Percentiles rank a stretch among this genome's conserved stretches.
Conservation (phyloP, 2,113 vertebrate species). For the Dasyurus viverrinus region DNA sequence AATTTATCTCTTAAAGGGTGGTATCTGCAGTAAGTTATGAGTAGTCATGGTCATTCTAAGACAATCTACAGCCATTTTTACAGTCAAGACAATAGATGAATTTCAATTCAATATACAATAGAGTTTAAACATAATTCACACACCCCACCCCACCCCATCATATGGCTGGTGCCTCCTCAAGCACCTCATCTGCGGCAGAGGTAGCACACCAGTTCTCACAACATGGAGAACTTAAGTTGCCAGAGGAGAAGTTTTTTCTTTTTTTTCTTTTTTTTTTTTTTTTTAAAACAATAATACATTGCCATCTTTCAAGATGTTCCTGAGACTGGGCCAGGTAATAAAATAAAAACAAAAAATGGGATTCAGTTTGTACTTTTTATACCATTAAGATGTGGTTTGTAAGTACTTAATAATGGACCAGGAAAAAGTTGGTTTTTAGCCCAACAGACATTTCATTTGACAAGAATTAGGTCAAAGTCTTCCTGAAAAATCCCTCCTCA, state of each 20-base stretch:
- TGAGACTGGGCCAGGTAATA: constrained; percentile 76
- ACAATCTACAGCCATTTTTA: constrained; percentile 76
- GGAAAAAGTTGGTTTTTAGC: constrained; percentile 52
- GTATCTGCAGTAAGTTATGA: constrained; percentile 63
- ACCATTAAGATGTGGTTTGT: constrained; percentile 52
- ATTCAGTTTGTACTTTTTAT: constrained; percentile 53
- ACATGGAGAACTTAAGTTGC: constrained; percentile 62
- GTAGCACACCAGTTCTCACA: constrained; percentile 63
- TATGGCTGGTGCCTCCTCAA: constrained; percentile 71
- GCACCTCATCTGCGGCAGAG: constrained; percentile 62
- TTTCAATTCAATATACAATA: constrained; percentile 74
- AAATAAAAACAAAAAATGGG: constrained; percentile 67
- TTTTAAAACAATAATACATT: constrained; percentile 40
- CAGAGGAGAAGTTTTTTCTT: constrained; percentile 51
- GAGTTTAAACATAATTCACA: constrained; percentile 70
- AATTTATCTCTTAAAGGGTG: constrained; percentile 61
- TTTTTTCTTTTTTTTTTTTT: background rate
- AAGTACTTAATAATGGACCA: constrained; percentile 67
- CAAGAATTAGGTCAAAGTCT: constrained; percentile 40
- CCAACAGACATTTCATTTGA: constrained; percentile 35
- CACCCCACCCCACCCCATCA: constrained; percentile 11
- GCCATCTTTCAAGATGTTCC: constrained; percentile 78
- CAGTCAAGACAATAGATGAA: constrained; percentile 75
- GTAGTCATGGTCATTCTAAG: constrained; percentile 67
- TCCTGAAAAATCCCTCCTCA: constrained; percentile 65